Base-by-base conservation (phyloP, 2,888 invertebrate species). In the Habrosyne pyritoides region DNA sequence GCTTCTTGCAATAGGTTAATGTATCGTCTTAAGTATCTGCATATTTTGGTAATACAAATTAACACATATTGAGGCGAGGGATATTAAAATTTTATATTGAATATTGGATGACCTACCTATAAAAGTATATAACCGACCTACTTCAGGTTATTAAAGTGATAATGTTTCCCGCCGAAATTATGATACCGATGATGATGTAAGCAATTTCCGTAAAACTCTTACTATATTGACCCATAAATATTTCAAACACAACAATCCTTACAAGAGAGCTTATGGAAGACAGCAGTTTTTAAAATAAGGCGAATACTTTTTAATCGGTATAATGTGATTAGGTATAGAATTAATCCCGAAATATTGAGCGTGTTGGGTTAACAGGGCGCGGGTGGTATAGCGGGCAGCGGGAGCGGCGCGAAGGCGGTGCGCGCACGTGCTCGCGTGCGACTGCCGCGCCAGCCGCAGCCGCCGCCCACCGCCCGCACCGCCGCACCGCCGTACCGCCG, bases 401-500 rank as follows among this genome's bases (percentile, higher is more conserved):
- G 71, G 70, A 68, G 73, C 77, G 77, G 83, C 87, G 87, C 87
- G 77, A 72, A 80, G 83, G 84, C 84, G 88, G 75, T 81, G 75
- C 84, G 87, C 89, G 89, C 89, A 86, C 89, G 90, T 86, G 89
- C 81, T 81, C 78, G 86, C 88, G 87, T 79, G 89, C 88, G 83
- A 90, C 90, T 89, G 91, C 87, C 89, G 89, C 83, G 83, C 75
- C 73, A 66, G 75, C 78, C 81, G 81, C 82, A 81, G 79, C 77
- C 84, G 66, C 82, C 81, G 80, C 77, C 26, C 75, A 73, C 69
- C 69, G 68, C 75, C 65, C 71, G 68, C 75, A 64, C 71, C 60
- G 64, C 72, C 78, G 81, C 81, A 80, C 81, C 83, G 71, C 73
- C 82, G 84, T 82, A 81, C 81, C 83, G 64, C 74, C 67, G 65